phyloP scores from a whole-genome alignment of 2,797 vertebrate genomes.

The Liasis olivaceus region DNA sequence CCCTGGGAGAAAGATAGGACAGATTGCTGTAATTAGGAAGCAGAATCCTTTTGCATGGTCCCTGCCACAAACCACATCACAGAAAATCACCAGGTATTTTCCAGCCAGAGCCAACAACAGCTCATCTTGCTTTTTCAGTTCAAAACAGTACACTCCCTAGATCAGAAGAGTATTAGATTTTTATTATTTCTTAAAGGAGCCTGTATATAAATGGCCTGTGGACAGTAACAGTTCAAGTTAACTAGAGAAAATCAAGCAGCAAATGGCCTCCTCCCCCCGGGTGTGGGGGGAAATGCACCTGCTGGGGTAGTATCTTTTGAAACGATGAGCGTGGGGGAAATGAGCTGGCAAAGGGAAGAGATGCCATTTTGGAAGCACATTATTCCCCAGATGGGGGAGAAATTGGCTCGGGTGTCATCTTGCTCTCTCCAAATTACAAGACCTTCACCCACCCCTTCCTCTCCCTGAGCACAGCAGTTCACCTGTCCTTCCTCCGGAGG shows the following conservation, averaged over 20 bases:
- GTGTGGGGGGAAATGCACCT: background rate
- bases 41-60: background rate
- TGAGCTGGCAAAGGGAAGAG: constrained; percentile 9
- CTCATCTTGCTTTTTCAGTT: background rate
- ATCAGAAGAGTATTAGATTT: too few species aligned
- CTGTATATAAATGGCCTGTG: background rate
- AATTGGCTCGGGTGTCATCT: background rate
- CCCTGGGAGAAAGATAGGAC: background rate
- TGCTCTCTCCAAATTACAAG: background rate
- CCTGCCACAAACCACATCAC: background rate
- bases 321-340: background rate
- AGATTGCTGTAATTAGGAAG: background rate
- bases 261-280: background rate
- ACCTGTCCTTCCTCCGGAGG: background rate
- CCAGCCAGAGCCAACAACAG: background rate
- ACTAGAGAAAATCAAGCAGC: background rate
- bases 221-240: background rate
- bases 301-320: background rate
- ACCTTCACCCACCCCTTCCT: background rate
- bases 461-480: background rate
- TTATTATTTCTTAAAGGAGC: background rate
- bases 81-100: background rate
- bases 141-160: background rate
- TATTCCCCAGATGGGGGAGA: background rate
- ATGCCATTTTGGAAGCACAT: constrained; percentile 60